phyloP scores from a whole-genome alignment of 1,140 invertebrate species.

The Diorhabda elongata region DNA sequence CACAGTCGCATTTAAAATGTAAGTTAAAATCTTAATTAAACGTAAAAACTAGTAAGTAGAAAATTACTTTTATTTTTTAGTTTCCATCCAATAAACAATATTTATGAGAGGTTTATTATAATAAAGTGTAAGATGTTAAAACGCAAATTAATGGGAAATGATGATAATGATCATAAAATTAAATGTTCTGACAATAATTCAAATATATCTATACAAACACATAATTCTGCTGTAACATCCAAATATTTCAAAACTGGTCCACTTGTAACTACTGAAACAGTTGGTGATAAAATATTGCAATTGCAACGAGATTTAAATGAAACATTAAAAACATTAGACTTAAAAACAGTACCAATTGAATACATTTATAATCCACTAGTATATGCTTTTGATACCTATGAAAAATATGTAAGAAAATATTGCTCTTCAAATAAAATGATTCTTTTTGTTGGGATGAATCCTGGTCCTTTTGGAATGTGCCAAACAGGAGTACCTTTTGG shows the following conservation, averaged over 20 bases:
- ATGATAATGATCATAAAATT: too few relatives aligned
- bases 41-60: too few relatives aligned
- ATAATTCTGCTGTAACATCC: slow-evolving; percentile 5
- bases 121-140: too few relatives aligned
- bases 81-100: too few relatives aligned
- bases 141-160: too few relatives aligned
- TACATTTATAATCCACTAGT: slow-evolving; percentile 81
- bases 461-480: slow-evolving; percentile 90
- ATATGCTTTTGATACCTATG: slow-evolving; percentile 74
- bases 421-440: slow-evolving; percentile 65
- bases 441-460: slow-evolving; percentile 89
- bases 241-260: slow-evolving; percentile 25
- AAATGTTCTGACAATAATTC: too few relatives aligned
- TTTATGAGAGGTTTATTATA: too few relatives aligned
- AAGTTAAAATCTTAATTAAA: too few relatives aligned
- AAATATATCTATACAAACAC: too few relatives aligned
- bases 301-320: slow-evolving; percentile 27
- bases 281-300: slow-evolving; percentile 17
- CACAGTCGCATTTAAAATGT: too few relatives aligned
- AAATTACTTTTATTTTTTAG: too few relatives aligned
- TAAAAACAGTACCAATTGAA: slow-evolving; percentile 50
- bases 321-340: slow-evolving; percentile 18
- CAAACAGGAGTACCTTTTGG: slow-evolving; percentile 94
- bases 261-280: neutral
- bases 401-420: slow-evolving; percentile 63